These are phyloP conservation scores for Aphidius gifuensis DNA, from an alignment of 1,140 invertebrate species.

Conservation along the genomic window DNA sequence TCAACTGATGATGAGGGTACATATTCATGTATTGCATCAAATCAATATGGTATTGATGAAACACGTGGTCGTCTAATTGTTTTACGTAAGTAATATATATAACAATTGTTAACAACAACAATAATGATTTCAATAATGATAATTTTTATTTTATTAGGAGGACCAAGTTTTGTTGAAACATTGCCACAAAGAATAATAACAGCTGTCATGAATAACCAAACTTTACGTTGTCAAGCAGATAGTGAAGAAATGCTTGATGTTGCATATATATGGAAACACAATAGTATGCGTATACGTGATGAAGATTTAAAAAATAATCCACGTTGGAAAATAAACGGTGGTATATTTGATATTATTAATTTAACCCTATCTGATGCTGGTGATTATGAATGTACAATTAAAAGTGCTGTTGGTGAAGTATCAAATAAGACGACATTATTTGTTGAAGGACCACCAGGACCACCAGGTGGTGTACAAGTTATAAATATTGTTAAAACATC, in stretches of 20 bases:
- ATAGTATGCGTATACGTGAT: constrained; percentile 75
- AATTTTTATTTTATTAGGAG: constrained; percentile 51
- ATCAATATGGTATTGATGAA: constrained; percentile 77
- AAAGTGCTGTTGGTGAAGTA: constrained; percentile 81
- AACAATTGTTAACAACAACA: no score
- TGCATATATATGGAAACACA: constrained; percentile 88
- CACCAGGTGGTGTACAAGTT: constrained; percentile 76
- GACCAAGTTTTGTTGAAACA: constrained; percentile 68
- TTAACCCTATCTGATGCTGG: constrained; percentile 81
- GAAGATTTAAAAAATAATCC: constrained; percentile 56
- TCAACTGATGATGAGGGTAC: constrained; percentile 82
- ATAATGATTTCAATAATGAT: no score
- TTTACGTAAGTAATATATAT: constrained; percentile 61
- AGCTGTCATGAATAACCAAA: constrained; percentile 68
- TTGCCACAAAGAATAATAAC: constrained; percentile 65
- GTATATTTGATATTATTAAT: constrained; percentile 76
- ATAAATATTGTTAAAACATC: constrained; percentile 71
- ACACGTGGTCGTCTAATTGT: constrained; percentile 80
- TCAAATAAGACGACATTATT: constrained; percentile 67
- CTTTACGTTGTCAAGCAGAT: constrained; percentile 75
- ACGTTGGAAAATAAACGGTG: constrained; percentile 61
- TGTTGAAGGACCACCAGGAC: constrained; percentile 81
- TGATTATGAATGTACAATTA: constrained; percentile 84
- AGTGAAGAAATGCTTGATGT: constrained; percentile 81
- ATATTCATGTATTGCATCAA: constrained; percentile 86